Conservation (phyloP, 2,797 vertebrate species). For the Alcedo quadribrachys region DNA sequence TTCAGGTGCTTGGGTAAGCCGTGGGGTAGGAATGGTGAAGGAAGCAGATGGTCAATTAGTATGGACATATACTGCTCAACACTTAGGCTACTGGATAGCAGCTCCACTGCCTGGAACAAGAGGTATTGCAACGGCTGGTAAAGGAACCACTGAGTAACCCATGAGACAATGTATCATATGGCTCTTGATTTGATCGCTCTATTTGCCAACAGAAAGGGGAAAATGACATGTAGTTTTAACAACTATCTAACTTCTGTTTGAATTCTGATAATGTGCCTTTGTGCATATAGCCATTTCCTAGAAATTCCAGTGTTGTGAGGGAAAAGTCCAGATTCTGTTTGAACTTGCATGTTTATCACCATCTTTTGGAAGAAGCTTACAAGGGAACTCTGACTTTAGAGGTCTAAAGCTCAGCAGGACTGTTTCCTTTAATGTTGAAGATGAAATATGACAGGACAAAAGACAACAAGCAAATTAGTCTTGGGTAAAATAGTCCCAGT, state of each 20-base stretch:
- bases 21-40: conserved; percentile 83
- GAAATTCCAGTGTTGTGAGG: background rate
- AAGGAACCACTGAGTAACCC: background rate
- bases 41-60: conserved; percentile 76
- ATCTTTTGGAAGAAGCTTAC: background rate
- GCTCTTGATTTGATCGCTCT: background rate
- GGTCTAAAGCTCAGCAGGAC: background rate
- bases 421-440: background rate
- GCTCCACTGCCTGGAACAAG: conserved; percentile 82
- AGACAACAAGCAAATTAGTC: background rate
- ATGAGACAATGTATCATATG: background rate
- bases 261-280: background rate
- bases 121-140: conserved; percentile 70
- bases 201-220: background rate
- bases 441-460: background rate
- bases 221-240: background rate
- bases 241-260: background rate
- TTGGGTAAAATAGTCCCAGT: background rate
- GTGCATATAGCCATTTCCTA: background rate
- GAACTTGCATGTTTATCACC: fast-evolving
- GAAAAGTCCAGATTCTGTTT: background rate
- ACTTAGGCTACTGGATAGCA: conserved; percentile 91
- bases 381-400: background rate
- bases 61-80: conserved; percentile 88
- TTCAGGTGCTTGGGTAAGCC: conserved; percentile 88